Base-by-base conservation (phyloP, 1,140 invertebrate species). In the Cotesia chilonis region DNA sequence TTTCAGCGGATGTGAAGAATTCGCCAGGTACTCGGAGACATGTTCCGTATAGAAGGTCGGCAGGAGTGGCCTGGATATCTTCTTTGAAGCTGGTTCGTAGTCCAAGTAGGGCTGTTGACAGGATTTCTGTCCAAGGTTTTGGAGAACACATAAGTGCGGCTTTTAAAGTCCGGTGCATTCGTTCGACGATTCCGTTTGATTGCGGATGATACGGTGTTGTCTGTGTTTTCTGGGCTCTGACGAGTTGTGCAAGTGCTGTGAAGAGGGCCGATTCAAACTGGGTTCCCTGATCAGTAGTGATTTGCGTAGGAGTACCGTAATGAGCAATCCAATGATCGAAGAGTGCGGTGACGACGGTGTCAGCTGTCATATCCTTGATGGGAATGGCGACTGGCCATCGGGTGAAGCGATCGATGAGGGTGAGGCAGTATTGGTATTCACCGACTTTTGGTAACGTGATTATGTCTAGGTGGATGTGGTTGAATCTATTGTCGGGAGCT, bases 11-110 rank as follows among this genome's bases (percentile, higher is more conserved):
- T 7, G 70, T 57, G 51, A 85, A 77, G 57, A 84, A 81, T 75
- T 86, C 82, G 1, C 79, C 79, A 10, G 80, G 79, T 1, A 84
- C 64, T n/a, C 79, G 47, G n/a, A n/a, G n/a, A n/a, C n/a, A n/a
- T n/a, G n/a, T n/a, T n/a, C n/a, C n/a, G n/a, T n/a, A n/a, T n/a
- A n/a, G n/a, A n/a, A n/a, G n/a, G n/a, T n/a, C n/a, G n/a, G n/a
- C n/a, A n/a, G n/a, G n/a, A n/a, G n/a, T n/a, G n/a, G n/a, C n/a
- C n/a, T n/a, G n/a, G n/a, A n/a, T n/a, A n/a, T n/a, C 78, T 55
- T 78, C 75, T 59, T 78, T 76, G 9, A 70, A 14, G 17, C 51
- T 54, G n/a, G 74, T 72, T 52, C 77, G 54, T 14, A 77, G 65
- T 17, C 76, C 74, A 3, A 79, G 60, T 4, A 76, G 52, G 4